Evolutionary conservation across 2,113 vertebrate species (phyloP), one percentile per base, ranked within the genome.

Genomic region (Pluvialis apricaria): DNA sequence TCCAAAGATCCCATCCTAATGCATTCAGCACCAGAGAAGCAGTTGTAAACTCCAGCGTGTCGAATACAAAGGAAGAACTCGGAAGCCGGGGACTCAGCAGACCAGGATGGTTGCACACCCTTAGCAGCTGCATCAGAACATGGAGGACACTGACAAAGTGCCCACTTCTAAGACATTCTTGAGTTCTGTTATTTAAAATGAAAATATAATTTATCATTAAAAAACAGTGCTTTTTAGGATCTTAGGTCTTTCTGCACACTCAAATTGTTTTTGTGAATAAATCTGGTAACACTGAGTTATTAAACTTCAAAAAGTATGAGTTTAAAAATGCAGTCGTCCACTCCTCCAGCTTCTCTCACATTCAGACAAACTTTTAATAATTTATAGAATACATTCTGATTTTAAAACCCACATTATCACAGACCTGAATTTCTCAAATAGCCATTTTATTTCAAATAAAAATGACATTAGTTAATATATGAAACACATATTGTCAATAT

Each of bases 41-140:
- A 1, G 96, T 91, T 45, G 91, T 94, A 80, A 98, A 98, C 70
- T 97, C 94, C 69, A 99, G 97, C 1, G 97, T 82, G 36, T 98
- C 94, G 9, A 97, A 98, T 11, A 98, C 96, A 55, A 98, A 99
- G 14, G 99, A 98, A 36, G 98, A 98, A 82, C 87, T 89, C 1
- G 97, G 98, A 34, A 98, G 97, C 89, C 98, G 94, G 21, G 98
- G 97, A 34, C 97, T 98, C 32, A 99, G 94, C 83, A 99, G 97
- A 49, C 98, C 98, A 3, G 99, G 99, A 88, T 99, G 99, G 92
- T 99, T 99, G 94, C 99, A 99, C 75, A 99, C 99, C 61, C 97
- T 98, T 96, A 99, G 99, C 45, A 99, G 96, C 97, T 98, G 97
- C 94, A 98, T 98, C 66, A 99, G 97, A 36, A 99, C 97, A 82